Base-by-base conservation (phyloP, 2,113 vertebrate species). In the Potamarius usumacintae region DNA sequence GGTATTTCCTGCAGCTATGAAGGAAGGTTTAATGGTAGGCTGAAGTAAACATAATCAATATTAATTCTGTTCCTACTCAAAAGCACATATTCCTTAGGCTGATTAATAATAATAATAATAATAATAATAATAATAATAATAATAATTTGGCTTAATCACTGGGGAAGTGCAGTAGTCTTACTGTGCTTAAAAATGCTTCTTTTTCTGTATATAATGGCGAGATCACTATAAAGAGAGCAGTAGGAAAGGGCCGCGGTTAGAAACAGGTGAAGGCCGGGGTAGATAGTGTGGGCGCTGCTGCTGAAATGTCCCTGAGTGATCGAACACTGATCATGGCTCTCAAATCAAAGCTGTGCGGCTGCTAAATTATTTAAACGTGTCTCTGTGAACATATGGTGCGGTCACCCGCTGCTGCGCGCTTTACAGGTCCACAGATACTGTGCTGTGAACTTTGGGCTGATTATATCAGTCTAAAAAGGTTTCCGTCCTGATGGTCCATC, bases 281-380 rank as follows among this genome's bases (percentile, higher is more conserved):
- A 58, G 72, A 84, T 65, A 20, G 22, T 65, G 22, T 65, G 34
- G 27, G n/a, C 60, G 52, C 48, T 67, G 34, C 58, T 85, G n/a
- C 60, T 85, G 42, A 77, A 53, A 67, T 60, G 55, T 48, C 77
- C 34, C 27, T 88, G 80, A 86, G 71, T 88, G 89, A 86, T 90
- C 86, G 87, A 88, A 90, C 62, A 86, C 67, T 86, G 80, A 88
- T 90, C 89, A 90, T 69, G 78, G 76, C 60, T 30, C 69, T 82
- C 63, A 88, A 86, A 90, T 86, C 83, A 86, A 90, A 90, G 82
- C 89, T 78, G 48, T 85, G 42, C 52, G 58, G 86, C 82, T 88
- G n/a, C 34, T 90, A 74, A 90, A 88, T 90, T 88, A 86, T 90
- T 90, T 86, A 90, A 87, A 82, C 57, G 27, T 34, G 83, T 89